Conservation (phyloP, 92 coral and sea anemone genomes). For the Blastomussa wellsi region DNA sequence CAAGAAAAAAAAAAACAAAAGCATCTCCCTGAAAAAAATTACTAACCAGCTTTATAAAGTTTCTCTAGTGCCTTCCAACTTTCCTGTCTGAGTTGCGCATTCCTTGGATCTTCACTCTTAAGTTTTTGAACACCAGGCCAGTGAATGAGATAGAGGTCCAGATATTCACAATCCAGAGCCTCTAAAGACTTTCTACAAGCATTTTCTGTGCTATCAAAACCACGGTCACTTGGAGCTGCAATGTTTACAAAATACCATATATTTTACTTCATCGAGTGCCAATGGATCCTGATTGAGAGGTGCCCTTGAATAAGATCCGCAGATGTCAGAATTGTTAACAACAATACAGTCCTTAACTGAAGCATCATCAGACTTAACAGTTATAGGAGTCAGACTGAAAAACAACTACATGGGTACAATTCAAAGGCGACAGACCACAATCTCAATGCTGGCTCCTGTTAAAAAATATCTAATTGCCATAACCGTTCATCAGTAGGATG, state of each 20-base stretch:
- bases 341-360: no score
- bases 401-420: no score
- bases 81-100: constrained; percentile 63
- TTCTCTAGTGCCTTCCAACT: constrained; percentile 95
- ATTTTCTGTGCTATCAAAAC: constrained; percentile 70
- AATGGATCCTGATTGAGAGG: no score
- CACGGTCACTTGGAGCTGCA: constrained; percentile 89
- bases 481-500: no score
- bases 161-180: constrained; percentile 72
- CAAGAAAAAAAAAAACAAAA: neutral
- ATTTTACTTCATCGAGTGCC: no score
- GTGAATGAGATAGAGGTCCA: constrained; percentile 91
- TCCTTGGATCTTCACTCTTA: constrained; percentile 84
- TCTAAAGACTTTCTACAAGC: constrained; percentile 75
- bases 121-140: constrained; percentile 95
- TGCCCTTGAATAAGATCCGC: no score
- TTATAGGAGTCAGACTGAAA: no score
- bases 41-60: constrained; percentile 72
- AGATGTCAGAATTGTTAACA: no score
- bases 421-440: no score
- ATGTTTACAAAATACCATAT: neutral
- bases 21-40: neutral
- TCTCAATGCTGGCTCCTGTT: no score
- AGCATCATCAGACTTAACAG: no score
- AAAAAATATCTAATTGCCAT: no score